Evolutionary conservation across 2,113 vertebrate species (phyloP), one percentile per base, ranked within the genome.

Genomic region (Prietella phreatophila): DNA sequence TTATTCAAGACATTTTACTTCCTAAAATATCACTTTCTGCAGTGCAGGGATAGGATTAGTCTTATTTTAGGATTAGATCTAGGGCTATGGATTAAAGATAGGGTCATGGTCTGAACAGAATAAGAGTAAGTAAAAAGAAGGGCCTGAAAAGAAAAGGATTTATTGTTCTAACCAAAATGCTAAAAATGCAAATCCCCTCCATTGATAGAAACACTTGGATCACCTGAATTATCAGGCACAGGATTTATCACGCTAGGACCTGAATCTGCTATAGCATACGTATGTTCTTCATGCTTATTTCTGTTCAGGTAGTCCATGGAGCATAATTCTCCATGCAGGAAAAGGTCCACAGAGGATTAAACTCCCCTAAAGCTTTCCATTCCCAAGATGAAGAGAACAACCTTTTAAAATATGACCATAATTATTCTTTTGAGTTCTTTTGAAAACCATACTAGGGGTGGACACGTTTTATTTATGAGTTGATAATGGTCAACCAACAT

Each of bases 221-320:
- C 82, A 89, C 89, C 82, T 58, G 81, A 82, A 61, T 82, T 82
- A 82, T 83, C 55, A 27, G 75, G 91, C 88, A 79, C 58, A 47
- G 71, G 50, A 90, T 91, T 89, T 71, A 86, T 90, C 76, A 47
- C 85, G 89, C 85, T 90, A 84, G 86, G 90, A 85, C 86, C 85
- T 80, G 80, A 89, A 93, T 91, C 88, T 92, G 91, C 87, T 88
- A 79, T 88, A 90, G 87, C 91, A 92, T 90, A 91, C 88, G 88
- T 80, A 90, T 53, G 58, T 82, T 85, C 56, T 85, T 87, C 50
- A 76, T 86, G 47, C 80, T 86, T 60, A 88, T 91, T 86, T 88
- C 53, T 83, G 79, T 71, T 25, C 25, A 87, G 60, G 58, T 85
- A 79, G 71, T 67, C 39, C 42, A 60, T 58, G 22, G 83, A 89